These are phyloP conservation scores for Dynastes tityus DNA, from an alignment of 2,888 invertebrate genomes.

Conservation along the genomic window DNA sequence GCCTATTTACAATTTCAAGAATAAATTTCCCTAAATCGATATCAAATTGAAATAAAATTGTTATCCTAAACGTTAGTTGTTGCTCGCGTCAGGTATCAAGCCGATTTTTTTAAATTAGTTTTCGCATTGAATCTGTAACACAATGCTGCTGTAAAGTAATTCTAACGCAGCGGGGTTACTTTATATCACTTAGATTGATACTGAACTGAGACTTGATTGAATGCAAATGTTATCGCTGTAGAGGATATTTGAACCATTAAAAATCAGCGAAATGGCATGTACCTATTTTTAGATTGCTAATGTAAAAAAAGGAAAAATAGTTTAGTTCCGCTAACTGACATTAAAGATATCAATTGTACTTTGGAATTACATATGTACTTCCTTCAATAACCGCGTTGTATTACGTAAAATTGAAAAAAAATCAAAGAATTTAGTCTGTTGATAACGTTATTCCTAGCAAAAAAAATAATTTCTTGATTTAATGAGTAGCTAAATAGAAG, in stretches of 20 bases:
- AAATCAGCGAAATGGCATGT: not conserved
- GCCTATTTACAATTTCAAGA: not conserved
- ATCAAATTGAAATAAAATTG: constrained; percentile 32
- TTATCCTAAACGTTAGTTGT: constrained; percentile 15
- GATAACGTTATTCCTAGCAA: too few relatives aligned
- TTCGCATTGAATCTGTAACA: not conserved
- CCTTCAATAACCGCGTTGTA: too few relatives aligned
- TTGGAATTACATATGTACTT: too few relatives aligned
- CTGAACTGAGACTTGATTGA: constrained; percentile 31
- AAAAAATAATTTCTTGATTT: too few relatives aligned
- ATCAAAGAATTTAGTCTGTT: too few relatives aligned
- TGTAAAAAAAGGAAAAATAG: not conserved
- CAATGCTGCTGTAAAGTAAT: constrained; percentile 26
- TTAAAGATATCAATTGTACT: not conserved
- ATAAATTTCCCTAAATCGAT: not conserved
- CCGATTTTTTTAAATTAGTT: constrained; percentile 44
- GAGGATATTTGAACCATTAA: constrained; percentile 17
- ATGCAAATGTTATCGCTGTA: constrained; percentile 21
- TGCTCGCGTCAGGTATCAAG: constrained; percentile 30
- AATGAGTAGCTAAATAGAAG: too few relatives aligned
- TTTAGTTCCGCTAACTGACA: not conserved
- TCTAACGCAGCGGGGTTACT: constrained; percentile 33
- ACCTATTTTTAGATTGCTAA: constrained; percentile 4
- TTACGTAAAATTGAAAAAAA: too few relatives aligned
- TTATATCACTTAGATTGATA: constrained; percentile 45